Conservation (phyloP, 1,140 invertebrate species). For the Caenorhabditis brenneri region DNA sequence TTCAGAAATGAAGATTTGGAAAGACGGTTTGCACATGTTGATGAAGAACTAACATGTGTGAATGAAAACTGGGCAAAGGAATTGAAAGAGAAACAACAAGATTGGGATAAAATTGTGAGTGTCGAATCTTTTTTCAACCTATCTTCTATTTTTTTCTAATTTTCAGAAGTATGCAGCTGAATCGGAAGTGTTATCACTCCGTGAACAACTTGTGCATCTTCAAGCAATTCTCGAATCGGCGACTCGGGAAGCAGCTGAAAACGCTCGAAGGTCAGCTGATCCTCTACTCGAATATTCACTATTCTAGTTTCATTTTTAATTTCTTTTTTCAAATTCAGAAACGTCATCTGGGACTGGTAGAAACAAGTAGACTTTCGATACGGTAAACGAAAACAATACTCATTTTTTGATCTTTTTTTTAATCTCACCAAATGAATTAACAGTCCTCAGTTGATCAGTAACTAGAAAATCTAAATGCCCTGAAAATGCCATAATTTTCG, state of each 20-base stretch:
- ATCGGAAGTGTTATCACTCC: constrained; percentile 40
- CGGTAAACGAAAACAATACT: neutral
- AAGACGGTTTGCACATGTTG: constrained; percentile 34
- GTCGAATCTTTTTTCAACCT: neutral
- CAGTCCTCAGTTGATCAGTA: constrained; percentile 8
- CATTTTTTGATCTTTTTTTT: neutral
- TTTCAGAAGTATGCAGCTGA: constrained; percentile 41
- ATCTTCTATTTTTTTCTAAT: neutral
- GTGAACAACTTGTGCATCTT: constrained; percentile 21
- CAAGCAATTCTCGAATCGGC: constrained; percentile 51
- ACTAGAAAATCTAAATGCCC: neutral
- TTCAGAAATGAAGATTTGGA: constrained; percentile 50
- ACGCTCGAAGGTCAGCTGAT: constrained; percentile 48
- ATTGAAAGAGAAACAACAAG: constrained; percentile 45
- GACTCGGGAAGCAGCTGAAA: constrained; percentile 51
- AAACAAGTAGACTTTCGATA: neutral
- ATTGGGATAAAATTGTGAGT: constrained; percentile 38
- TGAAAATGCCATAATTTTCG: constrained; percentile 30
- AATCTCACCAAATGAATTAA: neutral
- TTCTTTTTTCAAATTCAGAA: constrained; percentile 36
- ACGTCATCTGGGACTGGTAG: constrained; percentile 41
- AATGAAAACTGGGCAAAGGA: constrained; percentile 49
- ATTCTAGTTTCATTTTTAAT: neutral
- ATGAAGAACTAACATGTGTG: constrained; percentile 37
- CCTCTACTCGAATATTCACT: constrained; percentile 43